Conservation (phyloP, 1,140 invertebrate genomes). For the Oncopodura yosiiana region DNA sequence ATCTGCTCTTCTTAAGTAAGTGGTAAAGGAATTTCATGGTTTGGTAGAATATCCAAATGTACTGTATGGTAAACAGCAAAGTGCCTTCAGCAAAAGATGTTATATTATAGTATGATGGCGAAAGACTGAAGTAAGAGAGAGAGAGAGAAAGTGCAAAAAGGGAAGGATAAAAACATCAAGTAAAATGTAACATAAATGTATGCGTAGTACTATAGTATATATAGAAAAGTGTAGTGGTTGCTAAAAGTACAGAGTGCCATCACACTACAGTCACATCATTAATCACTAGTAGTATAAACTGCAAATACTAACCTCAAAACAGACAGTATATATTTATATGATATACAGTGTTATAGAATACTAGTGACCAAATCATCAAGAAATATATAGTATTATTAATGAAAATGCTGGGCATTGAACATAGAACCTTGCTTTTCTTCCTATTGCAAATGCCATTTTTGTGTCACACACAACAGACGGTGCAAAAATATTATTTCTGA, state of each 20-base stretch:
- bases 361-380: background rate
- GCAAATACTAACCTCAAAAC: background rate
- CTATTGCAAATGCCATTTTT: background rate
- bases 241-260: background rate
- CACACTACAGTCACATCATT: slow-evolving; percentile 20
- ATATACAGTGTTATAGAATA: background rate
- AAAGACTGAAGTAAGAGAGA: background rate
- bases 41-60: too few species aligned
- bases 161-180: background rate
- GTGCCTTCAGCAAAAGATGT: too few species aligned
- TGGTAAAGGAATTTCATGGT: too few species aligned
- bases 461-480: too few species aligned
- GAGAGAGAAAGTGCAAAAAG: background rate
- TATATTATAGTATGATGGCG: too few species aligned
- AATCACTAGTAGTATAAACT: slow-evolving; percentile 5
- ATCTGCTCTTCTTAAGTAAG: too few species aligned
- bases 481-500: background rate
- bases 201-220: background rate
- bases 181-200: too few species aligned
- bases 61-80: too few species aligned
- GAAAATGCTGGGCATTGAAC: too few species aligned
- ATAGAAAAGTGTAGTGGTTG: background rate
- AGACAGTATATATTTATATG: background rate
- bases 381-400: background rate
- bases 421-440: background rate